These are phyloP conservation scores for Andrena marginata DNA, from an alignment of 2,888 invertebrate genomes.

Conservation along the genomic window DNA sequence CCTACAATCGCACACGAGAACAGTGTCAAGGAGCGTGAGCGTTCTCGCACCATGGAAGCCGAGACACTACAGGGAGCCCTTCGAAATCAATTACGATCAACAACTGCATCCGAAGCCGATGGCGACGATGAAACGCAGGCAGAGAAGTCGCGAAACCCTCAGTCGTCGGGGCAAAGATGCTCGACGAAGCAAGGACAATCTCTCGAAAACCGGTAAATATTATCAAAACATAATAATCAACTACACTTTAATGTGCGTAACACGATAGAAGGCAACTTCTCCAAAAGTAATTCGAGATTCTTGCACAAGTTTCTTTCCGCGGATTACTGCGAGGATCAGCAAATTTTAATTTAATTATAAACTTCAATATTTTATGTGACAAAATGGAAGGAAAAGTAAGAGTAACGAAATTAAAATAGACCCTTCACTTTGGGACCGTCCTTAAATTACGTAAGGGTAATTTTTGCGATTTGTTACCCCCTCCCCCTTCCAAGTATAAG, in stretches of 20 bases:
- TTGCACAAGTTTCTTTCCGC: too few relatives aligned
- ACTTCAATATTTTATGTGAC: too few relatives aligned
- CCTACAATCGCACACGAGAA: constrained; percentile 88
- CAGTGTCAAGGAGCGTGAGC: constrained; percentile 91
- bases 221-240: neutral
- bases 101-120: constrained; percentile 85
- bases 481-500: too few relatives aligned
- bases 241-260: neutral
- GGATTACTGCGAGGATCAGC: too few relatives aligned
- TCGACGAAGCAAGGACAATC: constrained; percentile 81
- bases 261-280: neutral
- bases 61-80: constrained; percentile 89
- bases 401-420: too few relatives aligned
- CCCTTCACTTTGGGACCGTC: too few relatives aligned
- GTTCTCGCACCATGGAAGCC: constrained; percentile 95
- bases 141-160: constrained; percentile 82
- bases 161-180: constrained; percentile 81
- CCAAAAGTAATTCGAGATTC: too few relatives aligned
- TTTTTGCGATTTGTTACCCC: too few relatives aligned
- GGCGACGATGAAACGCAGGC: constrained; percentile 83
- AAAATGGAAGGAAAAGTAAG: too few relatives aligned
- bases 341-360: too few relatives aligned
- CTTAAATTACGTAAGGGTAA: too few relatives aligned
- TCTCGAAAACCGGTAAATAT: constrained; percentile 80
- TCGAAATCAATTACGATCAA: constrained; percentile 93